Base-by-base conservation (phyloP, 2,113 vertebrate species). In the Grammatotria lemairii region DNA sequence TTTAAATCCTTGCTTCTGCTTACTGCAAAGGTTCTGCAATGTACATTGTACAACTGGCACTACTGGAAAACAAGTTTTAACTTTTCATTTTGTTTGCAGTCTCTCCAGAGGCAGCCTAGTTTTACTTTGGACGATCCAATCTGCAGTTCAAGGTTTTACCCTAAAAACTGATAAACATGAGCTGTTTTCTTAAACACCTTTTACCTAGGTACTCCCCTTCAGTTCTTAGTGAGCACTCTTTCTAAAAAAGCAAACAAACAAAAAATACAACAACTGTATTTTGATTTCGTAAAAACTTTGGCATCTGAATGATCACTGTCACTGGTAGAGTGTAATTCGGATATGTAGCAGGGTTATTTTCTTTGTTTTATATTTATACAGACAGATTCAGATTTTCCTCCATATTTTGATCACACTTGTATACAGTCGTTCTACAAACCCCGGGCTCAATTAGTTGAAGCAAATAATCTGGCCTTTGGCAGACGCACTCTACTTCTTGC, bases 381-480 rank as follows among this genome's bases (percentile, higher is more conserved):
- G n/a, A 38, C 6, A 78, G 42, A 68, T 23, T 21, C 54, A 33
- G 40, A 38, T 63, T 88, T 63, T 35, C 23, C n/a, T 38, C 7
- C 10, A 17, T 80, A 16, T 88, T 68, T 87, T 58, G 79, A 90
- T 63, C 63, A 8, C 35, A 33, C 7, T 55, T 85, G n/a, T 53
- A 68, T 79, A 55, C 83, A 85, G 47, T 80, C 53, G 35, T 35
- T 79, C 84, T 57, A 17, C 23, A 84, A 82, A 87, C 55, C 45
- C 78, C 86, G 78, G 49, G 38, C 91, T 94, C 92, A 94, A 93
- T 94, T 94, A 95, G 89, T 83, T 80, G 65, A 80, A 85, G 87
- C 82, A 88, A 93, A 91, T 91, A 80, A 86, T 93, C 80, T 95
- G 94, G 91, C 95, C 94, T 95, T 96, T 96, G 91, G 91, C 95